These are phyloP conservation scores for Ceraclea dissimilis DNA, from an alignment of 2,888 invertebrate species.

Conservation along the genomic window DNA sequence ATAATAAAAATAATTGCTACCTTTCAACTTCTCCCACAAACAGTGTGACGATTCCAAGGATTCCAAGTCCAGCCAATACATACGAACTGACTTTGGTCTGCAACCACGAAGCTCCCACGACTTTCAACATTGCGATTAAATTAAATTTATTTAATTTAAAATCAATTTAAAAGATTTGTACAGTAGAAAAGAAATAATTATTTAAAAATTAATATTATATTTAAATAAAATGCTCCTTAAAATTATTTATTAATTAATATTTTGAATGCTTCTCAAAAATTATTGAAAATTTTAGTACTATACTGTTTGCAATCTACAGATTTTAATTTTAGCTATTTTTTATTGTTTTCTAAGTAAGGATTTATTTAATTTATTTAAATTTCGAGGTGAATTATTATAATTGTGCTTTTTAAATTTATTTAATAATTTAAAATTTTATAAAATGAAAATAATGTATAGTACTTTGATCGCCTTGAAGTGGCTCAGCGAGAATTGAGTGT, in stretches of 20 bases:
- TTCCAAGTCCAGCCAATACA: slow-evolving; percentile 58
- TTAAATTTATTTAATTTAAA: slow-evolving; percentile 4
- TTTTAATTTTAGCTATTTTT: too few relatives aligned
- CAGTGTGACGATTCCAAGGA: slow-evolving; percentile 60
- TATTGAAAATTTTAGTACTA: too few relatives aligned
- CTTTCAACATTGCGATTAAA: slow-evolving; percentile 55
- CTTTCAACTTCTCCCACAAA: slow-evolving; percentile 63
- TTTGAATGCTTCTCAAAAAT: neutral
- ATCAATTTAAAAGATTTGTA: slow-evolving; percentile 6
- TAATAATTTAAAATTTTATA: slow-evolving; percentile 27
- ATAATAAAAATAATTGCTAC: slow-evolving; percentile 33
- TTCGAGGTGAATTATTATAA: neutral
- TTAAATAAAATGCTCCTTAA: neutral
- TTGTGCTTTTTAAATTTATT: neutral
- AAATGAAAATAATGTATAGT: slow-evolving; percentile 46
- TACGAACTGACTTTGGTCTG: slow-evolving; percentile 68
- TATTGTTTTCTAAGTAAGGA: too few relatives aligned
- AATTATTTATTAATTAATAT: neutral
- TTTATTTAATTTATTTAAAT: too few relatives aligned
- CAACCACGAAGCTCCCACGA: slow-evolving; percentile 71
- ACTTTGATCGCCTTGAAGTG: slow-evolving; percentile 52
- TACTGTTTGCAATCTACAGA: too few relatives aligned
- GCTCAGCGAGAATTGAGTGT: slow-evolving; percentile 44
- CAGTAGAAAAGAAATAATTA: slow-evolving; percentile 5
- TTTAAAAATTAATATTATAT: neutral